Percentiles rank a stretch among this genome's conserved stretches.
Conservation (phyloP, 2,797 vertebrate genomes). For the Urophycis tenuis region DNA sequence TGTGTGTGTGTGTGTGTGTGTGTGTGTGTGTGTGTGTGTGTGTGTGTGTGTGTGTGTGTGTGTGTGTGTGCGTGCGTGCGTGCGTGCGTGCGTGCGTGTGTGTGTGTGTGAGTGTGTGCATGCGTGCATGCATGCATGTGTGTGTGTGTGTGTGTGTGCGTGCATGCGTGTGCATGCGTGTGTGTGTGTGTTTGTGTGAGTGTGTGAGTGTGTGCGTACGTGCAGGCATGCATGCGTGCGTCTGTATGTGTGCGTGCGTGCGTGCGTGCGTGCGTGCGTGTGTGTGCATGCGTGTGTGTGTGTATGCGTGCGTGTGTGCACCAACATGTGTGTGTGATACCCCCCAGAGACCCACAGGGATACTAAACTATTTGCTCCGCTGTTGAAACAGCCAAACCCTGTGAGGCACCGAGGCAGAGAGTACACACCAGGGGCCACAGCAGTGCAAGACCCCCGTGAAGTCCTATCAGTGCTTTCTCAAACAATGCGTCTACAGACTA, state of each 20-base stretch:
- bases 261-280: conserved; percentile 5
- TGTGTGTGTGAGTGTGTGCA: conserved; percentile 2
- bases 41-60: conserved; percentile 10
- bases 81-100: conserved; percentile 8
- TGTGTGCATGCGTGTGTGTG: conserved; percentile 34
- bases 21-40: conserved; percentile 17
- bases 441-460: conserved; percentile 27
- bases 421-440: conserved; percentile 15
- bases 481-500: conserved; percentile 37
- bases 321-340: conserved; percentile 17
- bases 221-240: conserved; percentile 27
- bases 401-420: conserved; percentile 23
- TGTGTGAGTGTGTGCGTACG: conserved; percentile 9
- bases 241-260: not conserved
- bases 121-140: no score
- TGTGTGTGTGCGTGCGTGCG: conserved; percentile 4
- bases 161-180: no score
- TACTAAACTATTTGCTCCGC: conserved; percentile 59
- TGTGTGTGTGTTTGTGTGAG: conserved; percentile 7
- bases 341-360: conserved; percentile 46
- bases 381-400: conserved; percentile 42
- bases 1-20: conserved; percentile 15
- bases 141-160: no score
- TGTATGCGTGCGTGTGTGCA: conserved; percentile 6
- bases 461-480: conserved; percentile 49